Evolutionary conservation across 2,797 vertebrate species (phyloP), one percentile per base, ranked within the genome.

Genomic region (Bryconaethiops microstoma): DNA sequence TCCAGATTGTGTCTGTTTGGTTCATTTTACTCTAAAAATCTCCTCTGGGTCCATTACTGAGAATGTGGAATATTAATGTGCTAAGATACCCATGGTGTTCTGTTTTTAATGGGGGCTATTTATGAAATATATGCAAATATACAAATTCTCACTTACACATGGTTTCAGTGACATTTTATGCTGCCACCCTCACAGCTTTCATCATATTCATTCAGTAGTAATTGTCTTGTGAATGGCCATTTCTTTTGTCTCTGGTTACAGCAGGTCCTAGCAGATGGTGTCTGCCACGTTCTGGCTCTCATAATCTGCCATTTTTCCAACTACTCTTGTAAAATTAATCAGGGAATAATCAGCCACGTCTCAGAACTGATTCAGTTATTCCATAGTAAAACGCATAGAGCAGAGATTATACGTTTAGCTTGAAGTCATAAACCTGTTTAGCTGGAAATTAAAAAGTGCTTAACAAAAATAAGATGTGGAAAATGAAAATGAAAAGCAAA

Each of bases 261-360:
- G 45, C 63, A 21, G 72, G 40, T 79, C 21, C 42, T 74, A 25
- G 68, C 35, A 78, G 65, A 82, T 78, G 25, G 45, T 78, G 52
- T 16, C 3, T 64, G 55, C 12, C 21, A 50, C 42, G 21, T 71
- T 19, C 8, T 63, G 35, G 25, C 35, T 67, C 65, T 21, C 25
- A 48, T 54, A 54, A 50, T 25, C 29, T 19, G n/a, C 19, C 59
- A 17, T n/a, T 65, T 76, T 5, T 13, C 23, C 62, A 74, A 63
- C 69, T 29, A 23, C 74, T 45, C 52, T 45, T 57, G 48, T 45
- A 59, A 57, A 84, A 84, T 68, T 54, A 63, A 29, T 67, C 23
- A 68, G 69, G n/a, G 1, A 83, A 69, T 76, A n/a, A 76, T 82
- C 74, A 64, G 60, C 45, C 25, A 60, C 81, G 12, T 71, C 64